Evolutionary conservation across 2,113 vertebrate species (phyloP), one percentile per base, ranked within the genome.

Genomic region (Etia nguti): DNA sequence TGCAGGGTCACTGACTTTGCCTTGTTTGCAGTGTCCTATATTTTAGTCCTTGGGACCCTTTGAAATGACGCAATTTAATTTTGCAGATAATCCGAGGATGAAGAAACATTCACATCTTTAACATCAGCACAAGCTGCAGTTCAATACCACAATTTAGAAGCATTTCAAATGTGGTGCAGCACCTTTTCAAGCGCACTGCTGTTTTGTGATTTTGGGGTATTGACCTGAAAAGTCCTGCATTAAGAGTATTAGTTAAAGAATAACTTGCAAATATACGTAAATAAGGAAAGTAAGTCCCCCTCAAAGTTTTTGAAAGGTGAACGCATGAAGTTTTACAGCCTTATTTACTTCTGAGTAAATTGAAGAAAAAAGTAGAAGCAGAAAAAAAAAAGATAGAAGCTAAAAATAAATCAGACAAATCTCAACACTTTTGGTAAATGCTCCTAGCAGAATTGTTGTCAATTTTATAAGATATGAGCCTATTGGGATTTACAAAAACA

Each of bases 221-320:
- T 52, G 46, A 77, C 46, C 46, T 52, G 73, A 20, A 77, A 77
- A 77, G 70, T 77, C 9, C 70, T 50, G 26, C 26, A 77, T 50
- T 26, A 26, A 20, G 10, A 52, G 73, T 0, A n/a, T 50, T 50
- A 52, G 73, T 77, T 77, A 77, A 52, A 77, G 70, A 26, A 77
- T 77, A 77, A 77, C 46, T 29, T 52, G 46, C 0, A 1, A 77
- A 75, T 50, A 75, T 29, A 75, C 2, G 6, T 43, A 50, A 75
- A 48, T 75, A 75, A 73, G 38, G 13, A 46, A 68, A 18, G 41
- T 0, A 46, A 26, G 38, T 50, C 70, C 26, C 18, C 6, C 41
- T 12, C 43, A 31, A 77, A 2, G 16, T 12, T 77, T 50, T 20
- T 31, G 26, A 46, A 77, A 77, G 70, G 43, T 50, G 10, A 77